Evolutionary conservation across 2,888 invertebrate species (phyloP).

Genomic region (Drosophila neutralis): DNA sequence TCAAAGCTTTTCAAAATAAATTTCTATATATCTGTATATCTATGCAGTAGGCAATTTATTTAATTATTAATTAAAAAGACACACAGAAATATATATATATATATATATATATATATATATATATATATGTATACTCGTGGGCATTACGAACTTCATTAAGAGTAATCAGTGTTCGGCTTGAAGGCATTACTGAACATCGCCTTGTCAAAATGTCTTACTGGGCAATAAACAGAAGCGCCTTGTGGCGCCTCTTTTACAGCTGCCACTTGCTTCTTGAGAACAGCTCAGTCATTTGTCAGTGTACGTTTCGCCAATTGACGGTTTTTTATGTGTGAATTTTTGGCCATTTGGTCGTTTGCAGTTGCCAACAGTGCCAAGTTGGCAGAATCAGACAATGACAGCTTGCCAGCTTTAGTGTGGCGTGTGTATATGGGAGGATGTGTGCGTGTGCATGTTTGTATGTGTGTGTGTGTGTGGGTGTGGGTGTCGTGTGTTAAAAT

Average conservation of each 20-base stretch:
- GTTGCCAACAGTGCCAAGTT: conserved; percentile 44
- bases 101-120: no score
- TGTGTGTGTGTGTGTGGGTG: background rate
- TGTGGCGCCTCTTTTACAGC: conserved; percentile 12
- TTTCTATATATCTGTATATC: no score
- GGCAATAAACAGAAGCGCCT: conserved; percentile 37
- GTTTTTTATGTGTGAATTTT: conserved; percentile 23
- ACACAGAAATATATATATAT: no score
- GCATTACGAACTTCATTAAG: background rate
- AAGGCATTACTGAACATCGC: background rate
- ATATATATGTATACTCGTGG: background rate
- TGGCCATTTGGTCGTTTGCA: conserved; percentile 25
- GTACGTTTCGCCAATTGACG: conserved; percentile 72
- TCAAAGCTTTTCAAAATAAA: no score
- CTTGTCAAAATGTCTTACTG: conserved; percentile 13
- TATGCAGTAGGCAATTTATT: no score
- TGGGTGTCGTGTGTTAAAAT: conserved; percentile 35
- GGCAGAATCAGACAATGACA: conserved; percentile 59
- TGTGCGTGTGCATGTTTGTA: background rate
- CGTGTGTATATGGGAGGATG: background rate
- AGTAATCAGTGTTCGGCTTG: background rate
- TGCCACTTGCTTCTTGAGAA: conserved; percentile 5
- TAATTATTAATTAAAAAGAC: no score
- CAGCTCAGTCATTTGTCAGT: conserved; percentile 70
- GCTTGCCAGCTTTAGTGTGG: conserved; percentile 15